Conservation (phyloP, 2,113 vertebrate species). For the Thunnus maccoyii region DNA sequence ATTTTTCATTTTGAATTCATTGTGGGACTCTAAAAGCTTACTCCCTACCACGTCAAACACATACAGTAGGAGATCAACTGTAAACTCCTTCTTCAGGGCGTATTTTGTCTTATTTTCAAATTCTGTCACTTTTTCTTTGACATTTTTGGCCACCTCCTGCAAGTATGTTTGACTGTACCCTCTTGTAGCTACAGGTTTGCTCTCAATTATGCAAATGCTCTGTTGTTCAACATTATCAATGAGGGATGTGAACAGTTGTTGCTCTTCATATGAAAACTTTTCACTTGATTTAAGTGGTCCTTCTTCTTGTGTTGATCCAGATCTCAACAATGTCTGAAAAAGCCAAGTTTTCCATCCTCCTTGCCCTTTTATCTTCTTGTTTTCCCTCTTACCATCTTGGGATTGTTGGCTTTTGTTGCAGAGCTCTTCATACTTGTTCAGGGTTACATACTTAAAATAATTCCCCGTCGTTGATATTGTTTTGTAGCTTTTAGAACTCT, state of each 20-base stretch:
- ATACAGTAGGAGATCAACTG: conserved; percentile 64
- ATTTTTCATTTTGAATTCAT: conserved; percentile 70
- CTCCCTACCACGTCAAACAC: conserved; percentile 51
- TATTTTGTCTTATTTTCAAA: conserved; percentile 6
- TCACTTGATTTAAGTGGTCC: too few species aligned
- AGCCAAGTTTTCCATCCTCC: too few species aligned
- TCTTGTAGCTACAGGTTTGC: not conserved
- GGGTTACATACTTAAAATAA: conserved; percentile 21
- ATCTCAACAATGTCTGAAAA: too few species aligned
- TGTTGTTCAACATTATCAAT: not conserved
- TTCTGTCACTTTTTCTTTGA: conserved; percentile 9
- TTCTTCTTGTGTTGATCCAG: too few species aligned
- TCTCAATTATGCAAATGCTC: not conserved
- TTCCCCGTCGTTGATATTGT: not conserved
- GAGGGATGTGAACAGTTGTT: not conserved
- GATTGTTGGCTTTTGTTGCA: too few species aligned
- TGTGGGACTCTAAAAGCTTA: conserved; percentile 72
- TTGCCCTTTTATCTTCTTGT: too few species aligned
- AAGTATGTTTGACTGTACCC: conserved; percentile 31
- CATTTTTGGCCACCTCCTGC: conserved; percentile 68
- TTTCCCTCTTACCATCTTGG: too few species aligned
- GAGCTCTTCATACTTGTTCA: not conserved
- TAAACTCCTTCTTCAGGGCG: conserved; percentile 64
- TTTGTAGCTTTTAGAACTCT: not conserved
- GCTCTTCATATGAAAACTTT: not conserved